A percentile compares a stretch with the other conserved stretches of the same genome.
Evolutionary conservation across 2,888 invertebrate genomes (phyloP).

Genomic region (Parelbella ahira): DNA sequence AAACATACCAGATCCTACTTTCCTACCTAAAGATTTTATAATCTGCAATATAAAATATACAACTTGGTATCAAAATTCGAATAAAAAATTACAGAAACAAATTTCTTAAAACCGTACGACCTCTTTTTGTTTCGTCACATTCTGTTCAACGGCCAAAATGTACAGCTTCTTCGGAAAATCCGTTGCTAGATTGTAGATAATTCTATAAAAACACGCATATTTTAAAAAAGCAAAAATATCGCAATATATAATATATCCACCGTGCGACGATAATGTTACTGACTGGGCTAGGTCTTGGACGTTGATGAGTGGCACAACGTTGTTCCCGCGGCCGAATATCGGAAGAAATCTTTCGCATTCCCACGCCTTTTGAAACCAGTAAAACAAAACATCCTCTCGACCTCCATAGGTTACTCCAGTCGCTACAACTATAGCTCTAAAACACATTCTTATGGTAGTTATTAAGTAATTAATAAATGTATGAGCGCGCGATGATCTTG

Average conservation of each 20-base stretch:
- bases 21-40: slow-evolving; percentile 78
- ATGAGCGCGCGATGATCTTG: too few relatives aligned
- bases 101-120: slow-evolving; percentile 33
- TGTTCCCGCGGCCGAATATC: slow-evolving; percentile 79
- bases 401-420: slow-evolving; percentile 83
- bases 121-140: slow-evolving; percentile 71
- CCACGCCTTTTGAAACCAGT: slow-evolving; percentile 85
- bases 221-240: too few relatives aligned
- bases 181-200: slow-evolving; percentile 63
- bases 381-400: slow-evolving; percentile 81
- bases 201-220: slow-evolving; percentile 60
- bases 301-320: slow-evolving; percentile 83
- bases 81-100: neutral
- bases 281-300: slow-evolving; percentile 81
- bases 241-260: too few relatives aligned
- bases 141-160: slow-evolving; percentile 83
- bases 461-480: too few relatives aligned
- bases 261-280: too few relatives aligned
- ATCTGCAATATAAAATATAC: slow-evolving; percentile 52
- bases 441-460: neutral
- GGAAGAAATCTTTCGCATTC: slow-evolving; percentile 81
- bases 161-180: slow-evolving; percentile 81
- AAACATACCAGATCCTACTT: slow-evolving; percentile 76
- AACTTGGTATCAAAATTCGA: neutral
- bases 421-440: slow-evolving; percentile 75